Evolutionary conservation across 1,140 invertebrate genomes (phyloP), one percentile per base, ranked within the genome.

Genomic region (Calephelis nemesis): DNA sequence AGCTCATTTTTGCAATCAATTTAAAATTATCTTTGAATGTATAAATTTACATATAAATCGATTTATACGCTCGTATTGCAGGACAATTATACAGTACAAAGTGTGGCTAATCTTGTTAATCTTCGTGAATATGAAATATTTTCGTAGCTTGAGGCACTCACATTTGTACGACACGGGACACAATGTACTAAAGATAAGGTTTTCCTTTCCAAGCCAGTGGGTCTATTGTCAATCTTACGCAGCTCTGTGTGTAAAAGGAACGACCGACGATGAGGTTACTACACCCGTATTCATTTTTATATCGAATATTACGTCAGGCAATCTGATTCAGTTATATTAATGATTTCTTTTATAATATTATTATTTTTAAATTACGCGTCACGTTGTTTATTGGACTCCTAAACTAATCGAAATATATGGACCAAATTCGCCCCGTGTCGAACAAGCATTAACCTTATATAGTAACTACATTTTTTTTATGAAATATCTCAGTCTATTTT

Each of bases 181-280:
- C 86, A 91, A 88, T 89, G 87, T 85, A 86, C 78, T 84, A 87
- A 85, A 89, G 88, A 89, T 91, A 91, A 91, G 87, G 85, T 87
- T 77, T 78, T 76, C 85, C 85, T 81, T 91, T 91, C 86, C 87
- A 72, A 85, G 77, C 85, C 87, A 89, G 77, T 91, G 84, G 69
- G 12, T 83, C 83, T 78, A 87, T 91, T 91, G 87, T 91, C 81
- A 82, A 86, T 85, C 87, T 84, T 84, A 90, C 84, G 83, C 81
- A 85, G 83, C 77, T 75, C 76, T 76, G 72, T 78, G 84, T 79
- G 80, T 81, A 81, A 83, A 87, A 87, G 80, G 77, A 81, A 67
- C 77, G 68, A 65, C 72, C 74, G 74, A 65, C 74, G 67, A 58
- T 69, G 73, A 67, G 72, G 67, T 72, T 70, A 76, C 69, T 73